Conservation (phyloP, 2,113 vertebrate species). For the Sprattus sprattus region DNA sequence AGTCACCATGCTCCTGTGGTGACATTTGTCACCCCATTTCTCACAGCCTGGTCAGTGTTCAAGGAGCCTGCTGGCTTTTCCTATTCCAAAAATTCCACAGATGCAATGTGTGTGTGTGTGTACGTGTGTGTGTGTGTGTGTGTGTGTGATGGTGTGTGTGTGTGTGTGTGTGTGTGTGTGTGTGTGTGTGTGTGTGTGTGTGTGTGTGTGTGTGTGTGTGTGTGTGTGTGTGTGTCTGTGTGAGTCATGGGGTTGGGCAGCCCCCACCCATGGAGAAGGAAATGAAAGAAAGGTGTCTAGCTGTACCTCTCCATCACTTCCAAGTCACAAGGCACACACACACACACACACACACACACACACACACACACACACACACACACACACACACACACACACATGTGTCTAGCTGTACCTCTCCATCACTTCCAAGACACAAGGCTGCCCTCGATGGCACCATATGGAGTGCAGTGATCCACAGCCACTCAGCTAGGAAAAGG, state of each 20-base stretch:
- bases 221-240: too few species aligned
- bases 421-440: neutral
- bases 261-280: neutral
- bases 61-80: neutral
- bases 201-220: too few species aligned
- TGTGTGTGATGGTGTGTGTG: too few species aligned
- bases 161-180: too few species aligned
- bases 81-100: neutral
- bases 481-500: neutral
- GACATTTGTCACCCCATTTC: slow-evolving; percentile 1
- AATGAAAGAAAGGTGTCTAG: neutral
- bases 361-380: too few species aligned
- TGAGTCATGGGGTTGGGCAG: neutral
- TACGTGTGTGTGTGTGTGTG: too few species aligned
- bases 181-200: too few species aligned
- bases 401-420: neutral
- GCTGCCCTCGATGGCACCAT: neutral
- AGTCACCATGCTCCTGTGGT: neutral
- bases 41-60: neutral
- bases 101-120: too few species aligned
- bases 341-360: too few species aligned
- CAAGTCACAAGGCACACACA: neutral
- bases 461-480: neutral
- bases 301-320: neutral
- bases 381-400: too few species aligned